These are phyloP conservation scores for Diarsia mendica DNA, from an alignment of 2,888 invertebrate genomes.

Conservation along the genomic window DNA sequence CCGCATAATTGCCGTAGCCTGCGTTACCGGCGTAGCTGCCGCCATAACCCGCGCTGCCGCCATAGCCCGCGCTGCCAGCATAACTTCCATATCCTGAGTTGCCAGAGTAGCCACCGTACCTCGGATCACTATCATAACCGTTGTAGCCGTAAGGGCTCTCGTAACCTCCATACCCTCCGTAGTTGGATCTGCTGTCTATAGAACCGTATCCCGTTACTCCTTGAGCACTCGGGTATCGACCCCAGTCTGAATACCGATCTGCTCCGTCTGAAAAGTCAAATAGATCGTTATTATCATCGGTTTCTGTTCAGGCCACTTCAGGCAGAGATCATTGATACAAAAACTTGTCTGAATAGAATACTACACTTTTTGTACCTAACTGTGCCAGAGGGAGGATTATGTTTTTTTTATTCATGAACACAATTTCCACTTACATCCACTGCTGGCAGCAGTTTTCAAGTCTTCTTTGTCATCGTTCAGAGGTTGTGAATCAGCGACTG, in stretches of 20 bases:
- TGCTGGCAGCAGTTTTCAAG: conserved; percentile 81
- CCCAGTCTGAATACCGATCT: conserved; percentile 81
- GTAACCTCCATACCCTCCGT: conserved; percentile 51
- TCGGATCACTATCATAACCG: conserved; percentile 45
- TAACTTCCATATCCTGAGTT: conserved; percentile 51
- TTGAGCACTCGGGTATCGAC: conserved; percentile 74
- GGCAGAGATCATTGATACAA: no score
- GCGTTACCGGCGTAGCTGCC: conserved; percentile 16
- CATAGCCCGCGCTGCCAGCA: conserved; percentile 38
- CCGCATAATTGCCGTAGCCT: conserved; percentile 91
- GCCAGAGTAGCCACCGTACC: conserved; percentile 54
- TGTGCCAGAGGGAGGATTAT: no score
- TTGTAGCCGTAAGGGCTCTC: conserved; percentile 59
- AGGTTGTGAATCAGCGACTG: conserved; percentile 49
- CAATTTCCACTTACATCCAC: conserved; percentile 77
- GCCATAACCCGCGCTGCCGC: conserved; percentile 14
- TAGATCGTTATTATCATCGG: background rate
- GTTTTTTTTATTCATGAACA: background rate
- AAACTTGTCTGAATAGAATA: background rate
- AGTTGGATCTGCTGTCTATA: conserved; percentile 76
- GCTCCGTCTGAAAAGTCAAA: conserved; percentile 72
- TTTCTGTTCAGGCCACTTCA: background rate
- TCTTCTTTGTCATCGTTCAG: conserved; percentile 72
- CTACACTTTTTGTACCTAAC: background rate
- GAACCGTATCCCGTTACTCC: conserved; percentile 76